Evolutionary conservation across 2,888 invertebrate genomes (phyloP), one percentile per base, ranked within the genome.

Genomic region (Quadroppia sp.): DNA sequence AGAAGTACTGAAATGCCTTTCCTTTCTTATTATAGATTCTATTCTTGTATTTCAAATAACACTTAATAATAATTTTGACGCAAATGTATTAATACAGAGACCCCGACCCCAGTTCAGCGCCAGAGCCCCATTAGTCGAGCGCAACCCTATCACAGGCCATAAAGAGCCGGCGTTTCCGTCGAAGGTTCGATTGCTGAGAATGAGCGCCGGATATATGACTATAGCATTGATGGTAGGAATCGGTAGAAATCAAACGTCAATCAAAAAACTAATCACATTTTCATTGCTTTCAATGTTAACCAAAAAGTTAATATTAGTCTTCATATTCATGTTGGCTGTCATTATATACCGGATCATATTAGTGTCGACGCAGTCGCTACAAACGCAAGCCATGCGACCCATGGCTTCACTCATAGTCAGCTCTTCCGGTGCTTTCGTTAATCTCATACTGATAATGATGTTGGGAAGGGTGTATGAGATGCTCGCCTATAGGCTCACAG

Each of bases 41-140:
- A n/a, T n/a, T n/a, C n/a, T n/a, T n/a, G n/a, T n/a, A n/a, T n/a
- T n/a, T n/a, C n/a, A n/a, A n/a, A n/a, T n/a, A n/a, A n/a, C n/a
- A n/a, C n/a, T n/a, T n/a, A n/a, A n/a, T 36, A 6, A 48, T 4
- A 48, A 48, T 48, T 48, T 48, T 48, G 3, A 4, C 17, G 7
- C 17, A 6, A 48, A 48, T 48, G n/a, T 15, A 48, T n/a, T 48
- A 48, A 36, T 36, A 25, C 17, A 61, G 61, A 28, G 61, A 32
- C 86, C 86, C 0, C 77, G 86, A n/a, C 86, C 86, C 7, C 85
- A 86, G 77, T 86, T 86, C 78, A 84, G 85, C 2, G 85, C 85
- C 59, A 82, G 81, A 76, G 85, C 86, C 6, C 84, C 84, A 13
- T 81, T 81, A 61, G 81, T 83, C 73, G 84, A 85, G 77, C 82